phyloP scores from a whole-genome alignment of 2,888 invertebrate species.

The Abrostola triplasia region DNA sequence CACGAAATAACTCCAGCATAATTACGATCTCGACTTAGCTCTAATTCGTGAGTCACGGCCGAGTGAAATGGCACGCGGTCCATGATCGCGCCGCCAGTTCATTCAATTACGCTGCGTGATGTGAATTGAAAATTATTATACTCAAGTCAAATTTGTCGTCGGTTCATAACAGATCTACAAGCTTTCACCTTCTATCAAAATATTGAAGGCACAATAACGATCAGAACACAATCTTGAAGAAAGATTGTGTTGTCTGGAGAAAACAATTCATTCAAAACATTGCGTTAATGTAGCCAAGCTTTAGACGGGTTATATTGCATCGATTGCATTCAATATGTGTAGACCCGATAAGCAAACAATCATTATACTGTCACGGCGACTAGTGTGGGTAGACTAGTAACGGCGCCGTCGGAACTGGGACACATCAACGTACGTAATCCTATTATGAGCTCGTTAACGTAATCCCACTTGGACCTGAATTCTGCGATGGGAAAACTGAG shows the following conservation, averaged over 20 bases:
- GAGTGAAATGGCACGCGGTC: conserved; percentile 82
- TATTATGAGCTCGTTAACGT: conserved; percentile 86
- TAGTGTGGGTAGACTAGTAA: conserved; percentile 78
- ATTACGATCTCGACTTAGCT: conserved; percentile 83
- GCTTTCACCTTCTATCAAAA: conserved; percentile 77
- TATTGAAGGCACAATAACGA: conserved; percentile 60
- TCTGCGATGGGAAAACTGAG: conserved; percentile 59
- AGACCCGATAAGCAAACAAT: conserved; percentile 78
- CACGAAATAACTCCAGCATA: conserved; percentile 82
- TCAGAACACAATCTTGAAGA: conserved; percentile 61
- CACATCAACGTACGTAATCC: conserved; percentile 82
- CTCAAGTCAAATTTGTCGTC: conserved; percentile 71
- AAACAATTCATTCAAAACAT: conserved; percentile 47
- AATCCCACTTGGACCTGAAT: conserved; percentile 77
- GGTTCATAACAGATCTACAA: conserved; percentile 60
- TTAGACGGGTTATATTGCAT: conserved; percentile 59
- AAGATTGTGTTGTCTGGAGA: conserved; percentile 60
- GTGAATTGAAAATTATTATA: conserved; percentile 76
- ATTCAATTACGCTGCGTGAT: conserved; percentile 83
- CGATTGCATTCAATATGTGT: conserved; percentile 63
- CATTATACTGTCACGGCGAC: conserved; percentile 83
- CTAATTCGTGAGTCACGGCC: conserved; percentile 88
- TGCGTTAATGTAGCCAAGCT: conserved; percentile 62
- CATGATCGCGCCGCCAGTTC: conserved; percentile 74
- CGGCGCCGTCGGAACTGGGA: conserved; percentile 79